Conservation (phyloP, 2,113 vertebrate species). For the Pycnonotus jocosus region DNA sequence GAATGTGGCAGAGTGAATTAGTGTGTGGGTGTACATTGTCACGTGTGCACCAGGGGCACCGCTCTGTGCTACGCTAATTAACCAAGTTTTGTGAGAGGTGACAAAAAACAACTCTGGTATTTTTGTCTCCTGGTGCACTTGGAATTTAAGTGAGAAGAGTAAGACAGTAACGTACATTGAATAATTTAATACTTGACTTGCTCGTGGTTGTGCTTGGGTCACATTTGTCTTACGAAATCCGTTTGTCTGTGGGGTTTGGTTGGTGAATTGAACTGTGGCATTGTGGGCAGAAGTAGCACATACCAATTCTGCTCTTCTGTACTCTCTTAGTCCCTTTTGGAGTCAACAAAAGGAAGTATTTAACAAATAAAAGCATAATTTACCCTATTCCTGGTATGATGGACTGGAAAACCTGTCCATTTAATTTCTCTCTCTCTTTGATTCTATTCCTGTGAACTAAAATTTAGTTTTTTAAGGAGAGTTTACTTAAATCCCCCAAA, state of each 20-base stretch:
- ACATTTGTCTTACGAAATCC: not conserved
- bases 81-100: constrained; percentile 46
- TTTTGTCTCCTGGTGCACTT: not conserved
- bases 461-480: not conserved
- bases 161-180: not conserved
- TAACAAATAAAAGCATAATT: not conserved
- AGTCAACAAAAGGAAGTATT: not conserved
- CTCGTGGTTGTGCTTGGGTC: not conserved
- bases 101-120: not conserved
- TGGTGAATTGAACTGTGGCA: not conserved
- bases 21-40: constrained; percentile 25
- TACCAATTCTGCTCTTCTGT: not conserved
- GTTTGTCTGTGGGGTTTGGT: not conserved
- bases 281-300: not conserved
- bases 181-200: not conserved
- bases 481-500: not conserved
- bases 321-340: not conserved
- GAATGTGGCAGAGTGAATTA: constrained; percentile 13
- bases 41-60: constrained; percentile 16
- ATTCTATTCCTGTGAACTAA: not conserved
- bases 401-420: not conserved
- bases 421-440: not conserved
- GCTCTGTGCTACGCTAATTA: constrained; percentile 27
- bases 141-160: constrained; percentile 7
- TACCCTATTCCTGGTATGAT: not conserved